A percentile compares a stretch with the other conserved stretches of the same genome.
phyloP scores from a whole-genome alignment of 2,113 vertebrate species.

The Pachyramphus minor region DNA sequence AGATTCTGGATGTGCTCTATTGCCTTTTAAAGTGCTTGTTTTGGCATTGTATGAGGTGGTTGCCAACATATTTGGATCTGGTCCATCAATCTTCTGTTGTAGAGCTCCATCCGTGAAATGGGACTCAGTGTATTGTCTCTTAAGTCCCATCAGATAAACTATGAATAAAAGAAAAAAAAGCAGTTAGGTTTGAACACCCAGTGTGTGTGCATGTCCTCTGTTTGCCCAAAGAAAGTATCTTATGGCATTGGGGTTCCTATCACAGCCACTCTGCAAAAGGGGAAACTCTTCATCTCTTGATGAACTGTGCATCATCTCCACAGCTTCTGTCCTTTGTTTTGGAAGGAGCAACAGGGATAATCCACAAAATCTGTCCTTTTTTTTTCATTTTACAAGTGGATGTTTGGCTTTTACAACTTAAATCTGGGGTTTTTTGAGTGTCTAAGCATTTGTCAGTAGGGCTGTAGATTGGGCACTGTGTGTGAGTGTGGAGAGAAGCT shows the following conservation, averaged over 20 bases:
- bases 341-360: background rate
- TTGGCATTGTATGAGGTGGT: background rate
- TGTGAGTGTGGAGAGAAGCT: background rate
- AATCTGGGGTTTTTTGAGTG: background rate
- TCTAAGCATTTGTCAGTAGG: background rate
- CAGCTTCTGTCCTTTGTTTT: background rate
- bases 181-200: background rate
- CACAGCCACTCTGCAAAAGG: background rate
- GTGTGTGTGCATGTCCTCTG: accelerated
- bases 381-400: background rate
- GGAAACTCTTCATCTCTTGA: background rate
- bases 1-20: background rate
- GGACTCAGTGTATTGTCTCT: background rate
- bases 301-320: background rate
- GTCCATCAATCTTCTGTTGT: background rate
- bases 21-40: background rate
- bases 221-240: background rate
- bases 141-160: background rate
- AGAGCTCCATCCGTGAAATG: background rate
- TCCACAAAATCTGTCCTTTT: background rate
- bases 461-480: background rate
- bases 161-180: background rate
- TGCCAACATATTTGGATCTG: background rate
- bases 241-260: background rate
- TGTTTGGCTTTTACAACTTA: background rate